Evolutionary conservation across 1,140 invertebrate genomes (phyloP).

Genomic region (Scaptomyza montana): DNA sequence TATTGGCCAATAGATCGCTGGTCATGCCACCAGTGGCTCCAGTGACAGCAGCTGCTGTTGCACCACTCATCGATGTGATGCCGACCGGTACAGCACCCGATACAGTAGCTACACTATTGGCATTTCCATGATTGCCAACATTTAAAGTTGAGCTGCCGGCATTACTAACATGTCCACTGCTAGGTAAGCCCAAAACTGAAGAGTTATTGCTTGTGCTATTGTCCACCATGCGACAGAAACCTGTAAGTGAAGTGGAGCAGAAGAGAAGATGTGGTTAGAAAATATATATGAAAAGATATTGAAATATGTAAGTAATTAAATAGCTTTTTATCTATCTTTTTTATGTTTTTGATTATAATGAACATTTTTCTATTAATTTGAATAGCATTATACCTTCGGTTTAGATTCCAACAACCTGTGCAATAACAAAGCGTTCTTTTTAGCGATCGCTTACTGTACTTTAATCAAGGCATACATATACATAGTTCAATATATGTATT

Average conservation of each 20-base stretch:
- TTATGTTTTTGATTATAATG: too few relatives aligned
- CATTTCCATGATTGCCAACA: constrained; percentile 46
- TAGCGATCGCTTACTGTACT: constrained; percentile 1
- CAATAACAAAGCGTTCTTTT: not conserved
- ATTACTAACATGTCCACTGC: constrained; percentile 65
- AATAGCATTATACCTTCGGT: too few relatives aligned
- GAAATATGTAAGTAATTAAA: too few relatives aligned
- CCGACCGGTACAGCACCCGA: constrained; percentile 56
- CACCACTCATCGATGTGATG: constrained; percentile 74
- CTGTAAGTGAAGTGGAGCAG: constrained; percentile 84
- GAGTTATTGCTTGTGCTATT: constrained; percentile 84
- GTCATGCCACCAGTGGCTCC: constrained; percentile 76
- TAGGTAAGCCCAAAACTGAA: constrained; percentile 74
- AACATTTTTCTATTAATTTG: too few relatives aligned
- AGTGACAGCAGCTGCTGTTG: constrained; percentile 45
- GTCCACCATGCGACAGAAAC: constrained; percentile 94
- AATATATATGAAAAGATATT: not conserved
- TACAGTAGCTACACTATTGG: constrained; percentile 30
- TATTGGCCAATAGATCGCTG: constrained; percentile 65
- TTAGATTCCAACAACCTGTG: too few relatives aligned
- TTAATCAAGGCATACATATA: constrained; percentile 16
- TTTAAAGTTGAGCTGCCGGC: constrained; percentile 47
- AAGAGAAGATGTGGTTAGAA: not conserved
- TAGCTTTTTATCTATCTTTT: too few relatives aligned
- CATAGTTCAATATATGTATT: too few relatives aligned